A percentile compares a stretch with the other conserved stretches of the same genome.
Evolutionary conservation across 2,113 vertebrate species (phyloP).

Genomic region (Anoura caudifer): DNA sequence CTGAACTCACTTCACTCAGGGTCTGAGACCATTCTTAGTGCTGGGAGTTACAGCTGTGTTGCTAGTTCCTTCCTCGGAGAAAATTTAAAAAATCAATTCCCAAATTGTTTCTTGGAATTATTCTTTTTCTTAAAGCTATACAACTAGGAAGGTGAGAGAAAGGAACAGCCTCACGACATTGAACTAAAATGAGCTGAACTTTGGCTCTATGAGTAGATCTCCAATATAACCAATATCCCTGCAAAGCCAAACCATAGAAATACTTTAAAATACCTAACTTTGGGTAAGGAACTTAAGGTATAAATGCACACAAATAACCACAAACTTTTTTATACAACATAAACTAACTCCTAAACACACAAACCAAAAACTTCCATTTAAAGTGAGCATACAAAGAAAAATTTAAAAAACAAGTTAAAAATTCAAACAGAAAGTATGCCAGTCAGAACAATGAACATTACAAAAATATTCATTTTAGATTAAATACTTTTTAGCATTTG

Average conservation of each 20-base stretch:
- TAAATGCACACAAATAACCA: background rate
- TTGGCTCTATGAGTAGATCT: background rate
- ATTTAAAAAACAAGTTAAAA: background rate
- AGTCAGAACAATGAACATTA: background rate
- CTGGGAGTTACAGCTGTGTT: background rate
- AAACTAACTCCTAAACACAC: background rate
- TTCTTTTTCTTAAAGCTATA: background rate
- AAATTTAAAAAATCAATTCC: background rate
- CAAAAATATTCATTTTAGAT: background rate
- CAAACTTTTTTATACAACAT: background rate
- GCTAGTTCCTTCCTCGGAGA: background rate
- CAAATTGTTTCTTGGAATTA: background rate
- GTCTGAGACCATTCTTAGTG: accelerated
- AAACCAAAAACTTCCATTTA: background rate
- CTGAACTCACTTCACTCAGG: background rate
- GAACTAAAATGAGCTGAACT: background rate
- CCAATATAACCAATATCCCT: background rate
- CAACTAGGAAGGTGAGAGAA: background rate
- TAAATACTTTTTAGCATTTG: background rate
- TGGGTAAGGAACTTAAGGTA: background rate
- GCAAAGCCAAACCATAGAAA: background rate
- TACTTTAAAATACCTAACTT: background rate
- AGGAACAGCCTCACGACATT: background rate
- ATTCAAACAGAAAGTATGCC: background rate
- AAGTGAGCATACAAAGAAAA: background rate